Evolutionary conservation across 2,113 vertebrate species (phyloP), one percentile per base, ranked within the genome.

Genomic region (Urocynchramus pylzowi): DNA sequence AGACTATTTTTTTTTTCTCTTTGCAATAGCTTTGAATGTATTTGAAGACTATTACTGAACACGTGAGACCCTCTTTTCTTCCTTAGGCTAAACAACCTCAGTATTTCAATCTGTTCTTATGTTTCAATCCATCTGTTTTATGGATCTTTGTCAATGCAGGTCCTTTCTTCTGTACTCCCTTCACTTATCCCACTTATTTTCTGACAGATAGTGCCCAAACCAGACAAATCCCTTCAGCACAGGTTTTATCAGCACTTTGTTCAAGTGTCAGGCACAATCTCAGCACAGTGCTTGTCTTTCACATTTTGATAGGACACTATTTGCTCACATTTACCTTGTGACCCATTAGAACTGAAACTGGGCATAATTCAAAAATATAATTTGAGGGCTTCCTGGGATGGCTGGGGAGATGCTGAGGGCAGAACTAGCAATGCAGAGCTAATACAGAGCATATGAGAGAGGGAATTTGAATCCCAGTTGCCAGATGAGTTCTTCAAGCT

Each of bases 221-320:
- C 5, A 31, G 60, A 67, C 53, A 54, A 26, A 59, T 41, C 11
- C 18, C 39, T 85, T 84, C 80, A 67, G 39, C 7, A 12, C 22
- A 64, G 2, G 2, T 83, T 64, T 64, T 52, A 21, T 8, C 31
- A 27, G 11, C 0, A 0, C 28, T 77, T 30, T 14, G 23, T 67
- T 76, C 4, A 35, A 1, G 24, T n/a, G 24, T 53, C 45, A 33
- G 8, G 49, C 50, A 31, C 10, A 18, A 44, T 8, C 31, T 85
- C 59, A 23, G 19, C n/a, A 41, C 17, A 57, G 20, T 13, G 14
- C n/a, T 80, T 73, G 39, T 71, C 67, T 77, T 92, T 77, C 33
- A 60, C 27, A 37, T 1, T 1, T 23, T 3, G 3, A 44, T 18
- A 20, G 3, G 37, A 53, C 70, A 10, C 10, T 23, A 30, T 56